These are phyloP conservation scores for Sciaenops ocellatus DNA, from an alignment of 2,797 vertebrate species.

Conservation along the genomic window DNA sequence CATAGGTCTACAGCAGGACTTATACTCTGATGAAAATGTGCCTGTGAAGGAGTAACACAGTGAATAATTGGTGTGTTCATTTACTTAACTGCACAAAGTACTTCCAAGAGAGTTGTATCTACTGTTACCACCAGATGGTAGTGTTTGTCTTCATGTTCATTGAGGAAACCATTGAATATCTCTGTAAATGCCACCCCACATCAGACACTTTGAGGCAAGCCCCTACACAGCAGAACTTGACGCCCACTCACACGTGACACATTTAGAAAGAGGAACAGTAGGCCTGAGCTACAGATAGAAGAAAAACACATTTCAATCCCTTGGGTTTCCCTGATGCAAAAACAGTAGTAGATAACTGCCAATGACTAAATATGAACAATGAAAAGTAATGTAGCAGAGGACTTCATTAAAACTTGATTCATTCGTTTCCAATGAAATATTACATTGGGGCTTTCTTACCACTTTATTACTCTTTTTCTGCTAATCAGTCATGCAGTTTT, in stretches of 20 bases:
- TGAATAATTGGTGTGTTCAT: neutral
- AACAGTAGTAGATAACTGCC: slow-evolving; percentile 15
- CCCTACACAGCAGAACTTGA: neutral
- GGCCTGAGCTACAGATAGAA: slow-evolving; percentile 24
- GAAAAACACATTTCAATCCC: slow-evolving; percentile 18
- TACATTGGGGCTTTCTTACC: neutral
- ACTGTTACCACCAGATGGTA: slow-evolving; percentile 37
- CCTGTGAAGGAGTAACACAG: neutral
- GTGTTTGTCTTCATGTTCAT: neutral
- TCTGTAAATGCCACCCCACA: neutral
- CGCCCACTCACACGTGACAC: slow-evolving; percentile 24
- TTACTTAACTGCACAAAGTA: neutral
- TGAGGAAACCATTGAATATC: neutral
- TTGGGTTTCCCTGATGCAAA: slow-evolving; percentile 60
- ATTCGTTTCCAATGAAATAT: slow-evolving; percentile 19
- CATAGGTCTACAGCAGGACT: neutral
- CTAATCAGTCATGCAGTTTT: neutral
- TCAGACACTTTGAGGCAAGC: slow-evolving; percentile 1
- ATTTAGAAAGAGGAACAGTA: slow-evolving; percentile 58
- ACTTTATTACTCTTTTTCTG: slow-evolving; percentile 8
- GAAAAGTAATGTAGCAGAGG: neutral
- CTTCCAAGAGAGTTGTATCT: neutral
- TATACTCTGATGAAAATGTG: neutral
- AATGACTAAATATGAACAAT: slow-evolving; percentile 29
- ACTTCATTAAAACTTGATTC: neutral